Percentiles rank a stretch among this genome's conserved stretches.
These are phyloP conservation scores for Penaeus vannamei DNA, from an alignment of 1,140 invertebrate genomes.

Conservation along the genomic window DNA sequence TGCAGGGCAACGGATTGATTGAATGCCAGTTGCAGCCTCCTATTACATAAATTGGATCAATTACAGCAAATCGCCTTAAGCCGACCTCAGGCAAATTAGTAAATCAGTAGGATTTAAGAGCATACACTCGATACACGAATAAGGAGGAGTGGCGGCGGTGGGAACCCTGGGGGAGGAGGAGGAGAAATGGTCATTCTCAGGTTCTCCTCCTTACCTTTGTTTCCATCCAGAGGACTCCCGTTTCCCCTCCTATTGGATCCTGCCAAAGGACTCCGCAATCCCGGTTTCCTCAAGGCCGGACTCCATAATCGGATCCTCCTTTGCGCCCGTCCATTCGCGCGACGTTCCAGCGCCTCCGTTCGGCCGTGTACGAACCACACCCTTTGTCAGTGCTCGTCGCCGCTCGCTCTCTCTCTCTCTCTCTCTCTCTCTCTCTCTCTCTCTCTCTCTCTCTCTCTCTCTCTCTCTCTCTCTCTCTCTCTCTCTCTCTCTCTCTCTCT, in stretches of 20 bases:
- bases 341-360: background rate
- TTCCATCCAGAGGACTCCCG: background rate
- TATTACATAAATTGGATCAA: constrained; percentile 64
- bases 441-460: constrained; percentile 6
- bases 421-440: constrained; percentile 27
- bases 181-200: background rate
- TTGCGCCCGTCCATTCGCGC: background rate
- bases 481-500: background rate
- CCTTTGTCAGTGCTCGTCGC: background rate
- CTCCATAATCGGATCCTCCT: too few relatives aligned
- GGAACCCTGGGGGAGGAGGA: background rate
- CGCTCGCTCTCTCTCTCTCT: background rate
- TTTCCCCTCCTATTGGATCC: background rate
- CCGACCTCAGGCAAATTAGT: constrained; percentile 52
- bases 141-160: background rate
- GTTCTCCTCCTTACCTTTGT: too few relatives aligned
- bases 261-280: too few relatives aligned
- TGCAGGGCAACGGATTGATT: constrained; percentile 31
- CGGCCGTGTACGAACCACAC: too few relatives aligned
- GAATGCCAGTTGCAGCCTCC: constrained; percentile 59
- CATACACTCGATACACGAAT: background rate
- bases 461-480: background rate
- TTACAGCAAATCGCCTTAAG: constrained; percentile 58
- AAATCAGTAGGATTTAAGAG: constrained; percentile 53
- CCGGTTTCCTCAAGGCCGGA: too few relatives aligned